Base-by-base conservation (phyloP, 2,888 invertebrate species). In the Mactromeris polynyma region DNA sequence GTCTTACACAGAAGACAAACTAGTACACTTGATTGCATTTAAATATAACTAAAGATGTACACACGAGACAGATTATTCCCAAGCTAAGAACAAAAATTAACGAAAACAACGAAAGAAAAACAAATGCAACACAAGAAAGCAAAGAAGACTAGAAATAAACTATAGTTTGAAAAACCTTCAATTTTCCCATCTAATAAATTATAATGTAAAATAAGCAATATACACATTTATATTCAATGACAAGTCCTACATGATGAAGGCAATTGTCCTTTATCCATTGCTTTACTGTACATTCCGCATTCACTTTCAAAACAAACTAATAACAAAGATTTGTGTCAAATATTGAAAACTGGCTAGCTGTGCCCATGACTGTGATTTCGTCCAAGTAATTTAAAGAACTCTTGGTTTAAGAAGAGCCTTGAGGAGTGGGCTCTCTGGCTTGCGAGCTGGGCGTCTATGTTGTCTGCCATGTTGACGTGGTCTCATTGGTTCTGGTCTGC, bases 371-470 rank as follows among this genome's bases (percentile, higher is more conserved):
- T 9, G 17, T 42, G n/a, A 64, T 73, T 73, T 73, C 73, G 36
- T 11, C 33, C 21, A n/a, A 36, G 77, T 26, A 77, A 31, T n/a
- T 85, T 85, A 85, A 26, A 79, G 64, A 31, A 85, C 80, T 46
- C 85, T 58, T 58, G 51, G 85, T 26, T 64, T 79, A 9, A 84
- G n/a, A 3, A 85, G 85, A 64, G 85, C 80, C 33, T 80, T 58
- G 31, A 85, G 80, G 46, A 85, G 85, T 21, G 80, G 81, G 46
- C 58, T 81, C 11, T 69, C 33, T 19, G 31, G 80, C 42, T 51
- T 40, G 40, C 40, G 38, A n/a, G 19, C 19, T 11, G 85, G 78
- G 40, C 46, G 54, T 36, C 77, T 21, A 31, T 42, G 31, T 40
- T 17, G 40, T 40, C 73, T 77, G 38, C n/a, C 54, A 54, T 54